Percentiles rank a stretch among this genome's conserved stretches.
phyloP scores from a whole-genome alignment of 2,113 vertebrate species.

The Oreocharis arfaki region DNA sequence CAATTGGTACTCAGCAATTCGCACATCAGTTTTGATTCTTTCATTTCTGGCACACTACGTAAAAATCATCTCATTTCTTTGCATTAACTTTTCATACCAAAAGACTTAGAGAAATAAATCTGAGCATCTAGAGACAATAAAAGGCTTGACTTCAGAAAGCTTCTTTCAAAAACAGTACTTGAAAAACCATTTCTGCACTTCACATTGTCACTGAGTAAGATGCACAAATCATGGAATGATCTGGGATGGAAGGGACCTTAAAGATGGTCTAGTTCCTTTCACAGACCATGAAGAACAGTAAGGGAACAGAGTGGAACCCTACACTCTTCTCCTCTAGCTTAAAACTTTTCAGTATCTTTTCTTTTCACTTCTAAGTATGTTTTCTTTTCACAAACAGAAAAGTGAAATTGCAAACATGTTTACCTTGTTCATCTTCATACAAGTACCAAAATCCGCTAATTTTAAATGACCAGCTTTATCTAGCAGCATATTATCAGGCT shows the following conservation, averaged over 20 bases:
- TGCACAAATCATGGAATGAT: not conserved
- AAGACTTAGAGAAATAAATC: not conserved
- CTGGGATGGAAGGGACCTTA: not conserved
- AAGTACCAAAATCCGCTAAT: constrained; percentile 98
- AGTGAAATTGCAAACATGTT: not conserved
- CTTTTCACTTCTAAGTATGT: not conserved
- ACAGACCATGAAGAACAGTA: not conserved
- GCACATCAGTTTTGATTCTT: not conserved
- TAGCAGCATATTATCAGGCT: constrained; percentile 98
- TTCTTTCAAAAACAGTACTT: not conserved
- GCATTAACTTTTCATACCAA: not conserved
- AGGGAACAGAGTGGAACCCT: not conserved
- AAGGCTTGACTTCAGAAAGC: not conserved
- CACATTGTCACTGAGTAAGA: not conserved
- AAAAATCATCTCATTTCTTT: not conserved
- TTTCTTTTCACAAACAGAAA: constrained; percentile 9
- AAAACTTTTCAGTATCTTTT: not conserved
- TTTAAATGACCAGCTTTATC: constrained; percentile 98
- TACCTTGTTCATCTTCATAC: constrained; percentile 99
- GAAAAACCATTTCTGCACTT: not conserved
- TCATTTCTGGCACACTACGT: rapidly evolving
- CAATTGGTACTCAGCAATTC: not conserved
- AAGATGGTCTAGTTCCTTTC: not conserved
- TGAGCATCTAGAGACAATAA: not conserved
- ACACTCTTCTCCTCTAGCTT: not conserved